Evolutionary conservation across 1,140 invertebrate species (phyloP), one percentile per base, ranked within the genome.

Genomic region (Apis dorsata): DNA sequence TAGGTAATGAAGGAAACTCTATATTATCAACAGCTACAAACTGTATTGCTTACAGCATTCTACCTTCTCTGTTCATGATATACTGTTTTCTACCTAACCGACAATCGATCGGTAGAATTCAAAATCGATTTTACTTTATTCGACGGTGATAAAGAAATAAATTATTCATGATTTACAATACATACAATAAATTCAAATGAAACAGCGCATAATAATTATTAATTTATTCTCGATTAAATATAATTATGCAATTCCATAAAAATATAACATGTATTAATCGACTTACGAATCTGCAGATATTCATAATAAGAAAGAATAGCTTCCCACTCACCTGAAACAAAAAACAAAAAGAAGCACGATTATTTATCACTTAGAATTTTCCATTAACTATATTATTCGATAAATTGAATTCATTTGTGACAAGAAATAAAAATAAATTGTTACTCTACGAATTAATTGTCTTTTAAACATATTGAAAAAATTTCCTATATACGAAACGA

Each of bases 311-410:
- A 8, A 57, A 19, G 3, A 24, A 34, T 34, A 28, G n/a, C 55
- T 71, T 28, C 8, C 19, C 17, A 80, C 79, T 80, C 70, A 80
- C 79, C 79, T 80, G 79, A 55, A 80, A 80, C 70, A 80, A 13
- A 80, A 17, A 49, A 44, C 2, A 13, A 60, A 13, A 65, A 73
- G 1, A 13, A 21, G 0, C 1, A 13, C 11, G 9, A 17, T 79
- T 9, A 79, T 60, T 60, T 19, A 24, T 69, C 5, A 53, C 3
- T 2, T 28, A 44, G 15, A 1, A 21, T 55, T n/a, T 7, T 44
- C 1, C 21, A 10, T 2, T 9, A 49, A 17, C 2, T 2, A 34
- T 65, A 4, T 28, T 65, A 34, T 28, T 44, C 34, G 34, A 34
- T 24, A 21, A 28, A 19, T 53, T 4, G 19, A 34, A 44, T n/a